These are phyloP conservation scores for Proisotoma minuta DNA, from an alignment of 2,888 invertebrate genomes.

Conservation along the genomic window DNA sequence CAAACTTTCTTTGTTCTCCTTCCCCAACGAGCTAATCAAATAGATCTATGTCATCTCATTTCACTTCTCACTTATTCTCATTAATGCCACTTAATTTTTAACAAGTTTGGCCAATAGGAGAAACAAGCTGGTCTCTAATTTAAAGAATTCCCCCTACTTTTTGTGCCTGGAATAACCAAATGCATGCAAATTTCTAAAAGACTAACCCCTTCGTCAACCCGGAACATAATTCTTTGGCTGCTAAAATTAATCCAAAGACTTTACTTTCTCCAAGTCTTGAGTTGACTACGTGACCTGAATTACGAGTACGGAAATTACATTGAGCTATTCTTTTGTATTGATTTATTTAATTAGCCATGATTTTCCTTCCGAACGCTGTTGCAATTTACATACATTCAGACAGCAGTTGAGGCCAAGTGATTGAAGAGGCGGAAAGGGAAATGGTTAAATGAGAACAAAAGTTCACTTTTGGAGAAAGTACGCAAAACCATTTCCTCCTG, in stretches of 20 bases:
- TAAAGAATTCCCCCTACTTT: no score
- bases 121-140: no score
- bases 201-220: no score
- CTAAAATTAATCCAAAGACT: no score
- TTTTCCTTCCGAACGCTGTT: slow-evolving; percentile 16
- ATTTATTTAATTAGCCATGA: slow-evolving; percentile 40
- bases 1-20: not conserved
- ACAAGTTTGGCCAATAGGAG: no score
- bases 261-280: no score
- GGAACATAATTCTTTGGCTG: no score
- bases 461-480: slow-evolving; percentile 2
- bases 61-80: not conserved
- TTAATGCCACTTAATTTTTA: not conserved
- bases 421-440: not conserved
- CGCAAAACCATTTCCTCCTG: not conserved
- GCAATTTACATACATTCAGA: not conserved
- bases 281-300: slow-evolving; percentile 21
- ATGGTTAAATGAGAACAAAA: not conserved
- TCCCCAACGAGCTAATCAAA: not conserved
- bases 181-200: no score
- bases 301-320: slow-evolving; percentile 26
- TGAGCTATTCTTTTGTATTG: slow-evolving; percentile 34
- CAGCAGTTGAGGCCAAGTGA: not conserved
- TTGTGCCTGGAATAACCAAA: no score
- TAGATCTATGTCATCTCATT: not conserved